Conservation (phyloP, 2,113 vertebrate genomes). For the Sorex araneus region DNA sequence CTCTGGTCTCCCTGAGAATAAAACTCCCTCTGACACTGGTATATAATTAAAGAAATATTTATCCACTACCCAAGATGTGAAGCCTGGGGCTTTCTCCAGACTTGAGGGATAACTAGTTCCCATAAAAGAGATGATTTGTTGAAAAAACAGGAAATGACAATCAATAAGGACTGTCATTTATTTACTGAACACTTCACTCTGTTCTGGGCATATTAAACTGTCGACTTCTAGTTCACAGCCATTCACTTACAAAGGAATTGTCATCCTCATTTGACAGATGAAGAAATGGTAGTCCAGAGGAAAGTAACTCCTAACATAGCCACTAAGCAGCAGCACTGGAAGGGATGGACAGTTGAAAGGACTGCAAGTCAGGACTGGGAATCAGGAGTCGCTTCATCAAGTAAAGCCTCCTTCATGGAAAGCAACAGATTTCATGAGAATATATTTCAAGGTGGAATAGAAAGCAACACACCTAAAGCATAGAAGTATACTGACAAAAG, state of each 20-base stretch:
- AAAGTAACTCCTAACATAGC: neutral
- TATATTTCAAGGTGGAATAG: neutral
- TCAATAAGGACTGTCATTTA: neutral
- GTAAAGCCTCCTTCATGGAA: neutral
- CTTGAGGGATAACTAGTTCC: neutral
- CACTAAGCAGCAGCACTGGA: neutral
- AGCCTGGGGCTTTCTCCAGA: neutral
- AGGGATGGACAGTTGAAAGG: neutral
- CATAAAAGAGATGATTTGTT: neutral
- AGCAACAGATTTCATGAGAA: neutral
- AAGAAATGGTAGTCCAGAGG: neutral
- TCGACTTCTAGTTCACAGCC: neutral
- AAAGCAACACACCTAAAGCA: neutral
- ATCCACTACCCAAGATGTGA: neutral
- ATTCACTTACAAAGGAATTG: fast-evolving
- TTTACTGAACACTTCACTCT: neutral
- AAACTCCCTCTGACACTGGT: neutral
- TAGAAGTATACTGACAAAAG: neutral
- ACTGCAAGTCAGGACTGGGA: too few species aligned
- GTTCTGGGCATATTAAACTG: neutral
- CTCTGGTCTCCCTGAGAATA: neutral
- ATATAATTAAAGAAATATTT: conserved; percentile 21
- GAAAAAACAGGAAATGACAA: neutral
- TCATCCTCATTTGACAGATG: neutral
- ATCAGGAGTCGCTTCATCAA: neutral